phyloP scores from a whole-genome alignment of 2,113 vertebrate species.

The Catharus minimus region DNA sequence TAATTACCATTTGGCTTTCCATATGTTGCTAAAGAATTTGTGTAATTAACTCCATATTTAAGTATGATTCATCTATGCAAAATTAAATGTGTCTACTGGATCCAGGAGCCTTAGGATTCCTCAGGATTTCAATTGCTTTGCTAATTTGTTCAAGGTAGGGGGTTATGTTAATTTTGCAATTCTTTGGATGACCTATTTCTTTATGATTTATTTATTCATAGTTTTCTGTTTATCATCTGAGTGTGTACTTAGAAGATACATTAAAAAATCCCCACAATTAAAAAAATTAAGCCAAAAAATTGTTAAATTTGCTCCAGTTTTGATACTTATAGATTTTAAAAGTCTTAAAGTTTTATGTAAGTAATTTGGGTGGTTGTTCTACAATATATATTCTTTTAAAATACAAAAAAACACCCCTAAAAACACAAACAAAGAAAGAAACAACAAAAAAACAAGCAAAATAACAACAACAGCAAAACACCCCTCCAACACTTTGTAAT shows the following conservation, averaged over 20 bases:
- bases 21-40: constrained; percentile 28
- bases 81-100: constrained; percentile 40
- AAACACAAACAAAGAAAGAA: no score
- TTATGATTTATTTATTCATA: neutral
- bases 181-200: neutral
- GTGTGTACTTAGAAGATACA: neutral
- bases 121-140: constrained; percentile 27
- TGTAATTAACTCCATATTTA: constrained; percentile 57
- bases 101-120: constrained; percentile 1
- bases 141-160: constrained; percentile 40
- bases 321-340: neutral
- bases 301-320: neutral
- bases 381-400: neutral
- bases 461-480: neutral
- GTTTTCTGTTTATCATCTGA: neutral
- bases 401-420: neutral
- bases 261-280: neutral
- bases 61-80: constrained; percentile 46
- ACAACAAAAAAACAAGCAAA: neutral
- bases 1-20: constrained; percentile 58
- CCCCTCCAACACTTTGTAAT: neutral
- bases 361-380: neutral
- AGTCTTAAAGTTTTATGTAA: neutral
- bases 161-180: neutral
- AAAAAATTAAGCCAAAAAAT: neutral